A percentile compares a stretch with the other conserved stretches of the same genome.
phyloP scores from a whole-genome alignment of 2,113 vertebrate species.

The Corydoras sp. region DNA sequence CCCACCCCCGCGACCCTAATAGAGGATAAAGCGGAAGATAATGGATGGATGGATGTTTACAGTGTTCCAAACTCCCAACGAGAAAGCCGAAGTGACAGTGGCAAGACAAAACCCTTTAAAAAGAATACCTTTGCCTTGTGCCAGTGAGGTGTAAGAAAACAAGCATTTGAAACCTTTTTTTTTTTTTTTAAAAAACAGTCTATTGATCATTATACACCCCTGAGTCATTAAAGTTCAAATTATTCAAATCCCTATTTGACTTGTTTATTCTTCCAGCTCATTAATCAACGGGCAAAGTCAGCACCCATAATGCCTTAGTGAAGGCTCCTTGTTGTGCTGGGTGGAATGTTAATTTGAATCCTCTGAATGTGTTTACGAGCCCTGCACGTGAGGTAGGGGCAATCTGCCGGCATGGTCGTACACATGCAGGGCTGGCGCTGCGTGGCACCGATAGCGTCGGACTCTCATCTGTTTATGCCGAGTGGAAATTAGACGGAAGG shows the following conservation, averaged over 20 bases:
- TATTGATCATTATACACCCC: constrained; percentile 64
- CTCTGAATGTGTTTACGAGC: background rate
- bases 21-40: too few relatives aligned
- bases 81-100: too few relatives aligned
- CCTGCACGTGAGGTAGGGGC: background rate
- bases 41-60: too few relatives aligned
- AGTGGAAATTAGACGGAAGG: constrained; percentile 50
- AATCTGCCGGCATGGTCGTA: background rate
- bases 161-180: constrained; percentile 24
- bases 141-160: constrained; percentile 33
- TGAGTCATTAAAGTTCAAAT: constrained; percentile 68
- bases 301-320: constrained; percentile 5
- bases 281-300: constrained; percentile 50
- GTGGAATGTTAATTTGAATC: background rate
- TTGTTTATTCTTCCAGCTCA: constrained; percentile 48
- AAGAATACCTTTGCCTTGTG: constrained; percentile 9
- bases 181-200: constrained; percentile 46
- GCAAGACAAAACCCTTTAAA: background rate
- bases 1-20: too few relatives aligned
- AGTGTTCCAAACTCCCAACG: too few relatives aligned
- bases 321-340: background rate
- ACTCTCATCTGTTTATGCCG: constrained; percentile 45
- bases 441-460: constrained; percentile 39
- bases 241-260: constrained; percentile 63
- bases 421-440: constrained; percentile 33